A percentile compares a stretch with the other conserved stretches of the same genome.
Evolutionary conservation across 2,113 vertebrate genomes (phyloP).

Genomic region (Bufo bufo): DNA sequence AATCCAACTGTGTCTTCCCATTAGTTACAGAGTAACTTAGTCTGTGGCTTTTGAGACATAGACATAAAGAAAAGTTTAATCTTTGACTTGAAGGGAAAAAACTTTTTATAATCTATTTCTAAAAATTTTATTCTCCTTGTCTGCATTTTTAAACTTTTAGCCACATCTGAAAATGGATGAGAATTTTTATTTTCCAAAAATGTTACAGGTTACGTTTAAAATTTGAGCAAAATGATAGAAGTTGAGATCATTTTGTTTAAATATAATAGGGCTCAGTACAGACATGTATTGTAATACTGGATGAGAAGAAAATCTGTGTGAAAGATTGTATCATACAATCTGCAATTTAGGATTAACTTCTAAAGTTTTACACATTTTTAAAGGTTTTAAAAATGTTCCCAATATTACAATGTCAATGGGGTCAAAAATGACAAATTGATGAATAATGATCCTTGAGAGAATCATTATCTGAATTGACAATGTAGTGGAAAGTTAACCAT

Average conservation of each 20-base stretch:
- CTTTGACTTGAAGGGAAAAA: neutral
- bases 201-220: neutral
- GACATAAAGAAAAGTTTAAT: slow-evolving; percentile 8
- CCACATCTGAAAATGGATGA: neutral
- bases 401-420: neutral
- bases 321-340: no score
- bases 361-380: neutral
- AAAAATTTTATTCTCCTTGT: neutral
- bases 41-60: neutral
- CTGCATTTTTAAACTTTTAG: neutral
- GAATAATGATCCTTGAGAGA: neutral
- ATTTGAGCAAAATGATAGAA: neutral
- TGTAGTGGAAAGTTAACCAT: neutral
- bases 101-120: neutral
- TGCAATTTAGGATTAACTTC: no score
- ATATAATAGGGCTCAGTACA: neutral
- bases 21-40: slow-evolving; percentile 33
- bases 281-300: no score
- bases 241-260: neutral
- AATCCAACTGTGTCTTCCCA: slow-evolving; percentile 21
- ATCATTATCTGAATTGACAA: neutral
- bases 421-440: neutral
- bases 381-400: neutral
- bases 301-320: no score
- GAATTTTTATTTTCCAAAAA: neutral